phyloP scores from a whole-genome alignment of 1,140 invertebrate genomes.

The Oncopeltus fasciatus region DNA sequence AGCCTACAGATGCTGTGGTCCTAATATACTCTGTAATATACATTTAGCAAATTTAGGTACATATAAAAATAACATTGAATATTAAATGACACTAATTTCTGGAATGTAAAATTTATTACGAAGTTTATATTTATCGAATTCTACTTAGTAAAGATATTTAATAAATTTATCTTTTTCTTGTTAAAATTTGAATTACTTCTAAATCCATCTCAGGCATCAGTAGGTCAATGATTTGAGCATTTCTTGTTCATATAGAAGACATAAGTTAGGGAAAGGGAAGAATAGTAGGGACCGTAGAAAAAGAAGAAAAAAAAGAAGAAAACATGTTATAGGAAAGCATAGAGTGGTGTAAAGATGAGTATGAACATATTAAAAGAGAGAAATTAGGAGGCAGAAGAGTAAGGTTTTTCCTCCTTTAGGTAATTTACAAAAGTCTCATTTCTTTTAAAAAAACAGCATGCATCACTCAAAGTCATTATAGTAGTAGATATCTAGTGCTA shows the following conservation, averaged over 20 bases:
- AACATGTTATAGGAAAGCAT: no score
- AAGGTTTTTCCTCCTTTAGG: neutral
- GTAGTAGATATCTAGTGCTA: neutral
- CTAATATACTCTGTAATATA: slow-evolving; percentile 6
- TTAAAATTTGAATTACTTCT: neutral
- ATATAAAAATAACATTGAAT: slow-evolving; percentile 9
- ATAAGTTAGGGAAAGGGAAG: neutral
- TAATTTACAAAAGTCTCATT: no score
- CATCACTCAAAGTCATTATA: no score
- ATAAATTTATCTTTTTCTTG: neutral
- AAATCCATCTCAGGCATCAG: neutral
- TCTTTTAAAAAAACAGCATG: no score
- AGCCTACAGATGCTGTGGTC: slow-evolving; percentile 3
- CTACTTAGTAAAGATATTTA: neutral
- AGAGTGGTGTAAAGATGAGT: no score
- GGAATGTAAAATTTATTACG: slow-evolving; percentile 5
- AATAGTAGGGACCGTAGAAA: neutral
- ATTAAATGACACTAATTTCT: slow-evolving; percentile 4
- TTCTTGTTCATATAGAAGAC: neutral
- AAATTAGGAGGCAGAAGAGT: neutral
- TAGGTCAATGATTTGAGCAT: slow-evolving; percentile 11
- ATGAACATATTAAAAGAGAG: neutral
- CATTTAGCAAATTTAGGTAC: slow-evolving; percentile 10
- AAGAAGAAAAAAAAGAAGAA: neutral
- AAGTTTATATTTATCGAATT: neutral